Evolutionary conservation across 1,140 invertebrate genomes (phyloP), one percentile per base, ranked within the genome.

Genomic region (Penaeus japonicus): DNA sequence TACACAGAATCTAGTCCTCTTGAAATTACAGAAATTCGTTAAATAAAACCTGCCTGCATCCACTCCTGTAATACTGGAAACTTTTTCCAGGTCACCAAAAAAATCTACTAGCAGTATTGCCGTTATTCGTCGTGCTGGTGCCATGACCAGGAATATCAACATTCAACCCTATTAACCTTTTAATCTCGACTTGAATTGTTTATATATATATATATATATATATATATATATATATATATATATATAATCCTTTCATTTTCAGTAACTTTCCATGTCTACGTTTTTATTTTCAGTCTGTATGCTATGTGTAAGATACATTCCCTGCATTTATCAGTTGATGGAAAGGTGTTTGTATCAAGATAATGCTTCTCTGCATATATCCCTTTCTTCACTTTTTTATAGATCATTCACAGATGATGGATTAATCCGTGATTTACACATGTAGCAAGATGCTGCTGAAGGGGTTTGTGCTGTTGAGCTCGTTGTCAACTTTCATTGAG

Each of bases 61-160:
- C 15, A 90, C 15, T 24, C 78, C 90, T 4, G 59, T 18, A 53
- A 90, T 81, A 22, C 73, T 75, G 5, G 90, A 59, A 77, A 89
- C 81, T 1, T 10, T 65, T 54, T 54, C 53, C 35, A 5, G 32
- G 47, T 84, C 65, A 20, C 54, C 32, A n/a, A 54, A 90, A 90
- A 30, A 85, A 86, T 30, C 81, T 39, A 70, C 89, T 62, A n/a
- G 90, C 90, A 0, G 90, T 89, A 57, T 90, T 90, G 20, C 84
- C 84, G 53, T 87, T 81, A 70, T 90, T 90, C 1, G 84, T 47
- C 24, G n/a, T 79, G n/a, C 90, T 89, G 54, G 65, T 59, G 22
- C 89, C 85, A 83, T 84, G 62, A n/a, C 59, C 89, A 17, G 81
- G 65, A 7, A 78, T 59, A 55, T 85, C 90, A 1, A 90, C 89